Base-by-base conservation (phyloP, 1,140 invertebrate species). In the Drosophila sucinea region DNA sequence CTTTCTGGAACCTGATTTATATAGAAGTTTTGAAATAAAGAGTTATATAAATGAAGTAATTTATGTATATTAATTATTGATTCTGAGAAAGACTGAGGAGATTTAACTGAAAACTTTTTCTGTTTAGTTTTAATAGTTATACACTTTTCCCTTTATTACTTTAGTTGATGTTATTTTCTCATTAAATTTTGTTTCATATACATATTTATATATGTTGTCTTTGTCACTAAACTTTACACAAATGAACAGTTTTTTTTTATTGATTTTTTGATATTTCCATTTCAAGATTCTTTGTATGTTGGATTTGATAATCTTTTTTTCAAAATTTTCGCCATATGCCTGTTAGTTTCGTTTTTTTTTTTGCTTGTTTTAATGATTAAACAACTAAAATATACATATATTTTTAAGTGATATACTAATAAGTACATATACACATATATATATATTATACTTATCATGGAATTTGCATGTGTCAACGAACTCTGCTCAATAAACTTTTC, bases 41-140 rank as follows among this genome's bases (percentile, higher is more conserved):
- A 17, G 17, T 17, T 17, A 17, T 17, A 17, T 17, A 17, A 17
- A 17, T 17, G 17, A 17, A 17, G 17, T 17, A 17, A 17, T 17
- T 17, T 17, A 17, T 17, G 17, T 17, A 17, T 17, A 17, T 17
- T 17, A 17, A 17, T 17, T 17, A 17, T 17, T 17, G 17, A 17
- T 17, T 17, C 17, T 17, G 17, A 17, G 17, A 17, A 17, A 17
- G 17, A 17, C 17, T 17, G 17, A 17, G 17, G 17, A 17, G 17
- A 17, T 17, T 17, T 17, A 17, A 17, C 17, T 17, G 55, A 40
- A 58, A 5, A 23, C 35, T 62, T 57, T 60, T 32, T 71, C 70
- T 80, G 65, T 66, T 90, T 81, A 90, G 85, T 81, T 90, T 90
- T 84, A 89, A 81, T 89, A 90, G 86, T 90, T 90, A 90, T 90